Base-by-base conservation (phyloP, 30 jellyfish, hydroid and myxozoan genomes). In the Aurelia sp. region DNA sequence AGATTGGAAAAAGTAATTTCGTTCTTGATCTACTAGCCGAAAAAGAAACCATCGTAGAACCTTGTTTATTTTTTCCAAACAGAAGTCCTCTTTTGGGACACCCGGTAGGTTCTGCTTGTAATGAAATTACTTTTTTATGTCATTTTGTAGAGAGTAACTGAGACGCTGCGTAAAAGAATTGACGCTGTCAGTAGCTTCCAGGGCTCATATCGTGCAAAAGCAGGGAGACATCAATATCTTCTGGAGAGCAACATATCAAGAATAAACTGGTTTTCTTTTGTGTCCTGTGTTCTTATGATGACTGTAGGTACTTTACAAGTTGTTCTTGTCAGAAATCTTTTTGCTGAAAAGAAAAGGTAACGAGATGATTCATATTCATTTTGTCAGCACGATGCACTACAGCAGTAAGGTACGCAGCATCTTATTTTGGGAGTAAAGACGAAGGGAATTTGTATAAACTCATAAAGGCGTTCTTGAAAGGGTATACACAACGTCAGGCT, bases 251-350 rank as follows among this genome's bases (percentile, higher is more conserved):
- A 92, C 67, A 62, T 78, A 20, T 59, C 90, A 67, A 67, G 89
- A 57, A 95, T 92, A 18, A 80, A 82, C 57, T 81, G 91, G 91
- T 92, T 92, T 67, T 92, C 98, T 3, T 60, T 74, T 47, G 86
- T 78, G 20, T 86, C 96, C 0, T 86, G 98, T 44, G 35, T 81
- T 50, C 30, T 86, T 41, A 92, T 92, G 96, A 59, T 92, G 5
- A 41, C 68, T 44, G 98, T 92, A 10, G 98, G 97, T 50, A 24
- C 76, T 53, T 63, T 92, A 61, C 98, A 92, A 80, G 97, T 92
- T 9, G 24, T 72, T 18, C 78, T 92, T 16, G 93, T 92, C 4
- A 70, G 97, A 67, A 92, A 92, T 30, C 73, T 92, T 22, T 92
- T 92, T 79, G 88, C 91, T 13, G 96, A 86, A 62, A 80, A 80